phyloP scores from a whole-genome alignment of 2,888 invertebrate species.

The Ptilodon capucinus region DNA sequence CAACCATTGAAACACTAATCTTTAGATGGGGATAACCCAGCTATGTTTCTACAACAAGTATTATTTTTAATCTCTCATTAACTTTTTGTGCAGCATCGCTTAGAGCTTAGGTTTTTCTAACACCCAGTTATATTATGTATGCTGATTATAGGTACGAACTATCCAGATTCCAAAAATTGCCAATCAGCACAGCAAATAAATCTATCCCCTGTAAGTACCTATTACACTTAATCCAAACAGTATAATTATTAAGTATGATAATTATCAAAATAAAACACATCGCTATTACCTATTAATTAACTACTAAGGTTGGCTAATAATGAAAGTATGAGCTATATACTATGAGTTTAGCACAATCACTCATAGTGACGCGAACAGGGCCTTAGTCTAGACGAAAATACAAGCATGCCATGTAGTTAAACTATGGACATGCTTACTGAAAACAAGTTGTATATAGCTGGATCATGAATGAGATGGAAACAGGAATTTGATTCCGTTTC shows the following conservation, averaged over 20 bases:
- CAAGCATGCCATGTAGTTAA: slow-evolving; percentile 28
- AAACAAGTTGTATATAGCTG: no score
- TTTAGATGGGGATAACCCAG: slow-evolving; percentile 50
- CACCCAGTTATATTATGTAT: no score
- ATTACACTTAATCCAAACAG: slow-evolving; percentile 43
- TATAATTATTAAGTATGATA: slow-evolving; percentile 31
- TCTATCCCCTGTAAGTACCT: slow-evolving; percentile 47
- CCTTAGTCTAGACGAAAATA: slow-evolving; percentile 38
- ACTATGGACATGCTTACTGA: no score
- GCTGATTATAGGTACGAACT: neutral
- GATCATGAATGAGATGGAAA: no score
- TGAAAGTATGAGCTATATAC: slow-evolving; percentile 68
- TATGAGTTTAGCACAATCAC: slow-evolving; percentile 83
- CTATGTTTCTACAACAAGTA: slow-evolving; percentile 15
- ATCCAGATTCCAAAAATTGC: neutral
- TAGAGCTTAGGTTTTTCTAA: slow-evolving; percentile 1
- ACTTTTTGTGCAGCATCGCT: slow-evolving; percentile 17
- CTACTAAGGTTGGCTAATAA: slow-evolving; percentile 63
- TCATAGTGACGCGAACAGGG: slow-evolving; percentile 75
- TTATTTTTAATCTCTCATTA: slow-evolving; percentile 11
- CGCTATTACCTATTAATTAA: slow-evolving; percentile 34
- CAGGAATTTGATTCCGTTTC: no score
- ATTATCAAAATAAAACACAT: slow-evolving; percentile 47
- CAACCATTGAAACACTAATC: slow-evolving; percentile 48
- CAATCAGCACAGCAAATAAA: slow-evolving; percentile 22